Evolutionary conservation across 2,888 invertebrate species (phyloP).

Genomic region (Nomada ruficornis): DNA sequence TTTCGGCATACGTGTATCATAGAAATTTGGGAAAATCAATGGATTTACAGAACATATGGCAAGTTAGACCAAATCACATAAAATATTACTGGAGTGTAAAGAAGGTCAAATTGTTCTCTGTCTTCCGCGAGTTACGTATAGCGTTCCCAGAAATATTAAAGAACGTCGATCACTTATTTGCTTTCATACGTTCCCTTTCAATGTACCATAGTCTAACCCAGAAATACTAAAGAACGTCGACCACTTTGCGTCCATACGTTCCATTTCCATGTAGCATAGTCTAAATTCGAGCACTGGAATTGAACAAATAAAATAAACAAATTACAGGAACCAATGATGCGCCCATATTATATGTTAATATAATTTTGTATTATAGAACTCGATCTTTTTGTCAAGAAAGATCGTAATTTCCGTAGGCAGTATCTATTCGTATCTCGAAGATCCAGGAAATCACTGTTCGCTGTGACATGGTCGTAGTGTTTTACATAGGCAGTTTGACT

Average conservation of each 20-base stretch:
- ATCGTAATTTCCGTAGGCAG: no score
- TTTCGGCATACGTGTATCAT: slow-evolving; percentile 37
- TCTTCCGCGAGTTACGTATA: slow-evolving; percentile 4
- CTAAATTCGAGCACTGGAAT: no score
- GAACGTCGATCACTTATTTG: slow-evolving; percentile 22
- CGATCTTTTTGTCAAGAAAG: no score
- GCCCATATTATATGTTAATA: no score
- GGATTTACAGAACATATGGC: not conserved
- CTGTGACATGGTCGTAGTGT: not conserved
- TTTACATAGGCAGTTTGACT: slow-evolving; percentile 47
- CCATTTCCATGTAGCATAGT: no score
- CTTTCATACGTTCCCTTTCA: not conserved
- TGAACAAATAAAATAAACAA: no score
- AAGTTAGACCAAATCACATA: slow-evolving; percentile 30
- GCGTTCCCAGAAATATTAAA: not conserved
- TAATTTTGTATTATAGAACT: no score
- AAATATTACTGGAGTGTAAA: slow-evolving; percentile 72
- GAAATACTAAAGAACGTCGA: not conserved
- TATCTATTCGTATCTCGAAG: no score
- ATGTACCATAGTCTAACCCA: no score
- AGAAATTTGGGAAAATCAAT: slow-evolving; percentile 50
- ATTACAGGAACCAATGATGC: no score
- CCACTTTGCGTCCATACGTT: no score
- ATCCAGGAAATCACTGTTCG: not conserved
- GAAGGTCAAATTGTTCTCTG: slow-evolving; percentile 71